Evolutionary conservation across 1,140 invertebrate genomes (phyloP).

Genomic region (Gerris buenoi): DNA sequence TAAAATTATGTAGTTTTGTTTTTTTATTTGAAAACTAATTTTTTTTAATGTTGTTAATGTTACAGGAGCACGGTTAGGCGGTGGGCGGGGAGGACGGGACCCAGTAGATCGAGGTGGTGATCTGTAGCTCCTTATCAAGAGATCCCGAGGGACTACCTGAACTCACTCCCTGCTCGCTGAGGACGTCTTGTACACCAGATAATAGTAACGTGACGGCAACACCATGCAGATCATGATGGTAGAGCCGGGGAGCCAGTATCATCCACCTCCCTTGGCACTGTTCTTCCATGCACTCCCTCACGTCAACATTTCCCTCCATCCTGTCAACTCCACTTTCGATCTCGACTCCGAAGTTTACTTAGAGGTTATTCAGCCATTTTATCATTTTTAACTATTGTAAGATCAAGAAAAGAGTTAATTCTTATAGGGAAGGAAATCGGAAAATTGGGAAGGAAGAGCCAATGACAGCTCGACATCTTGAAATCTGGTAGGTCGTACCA

Average conservation of each 20-base stretch:
- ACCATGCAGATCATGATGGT: slow-evolving; percentile 4
- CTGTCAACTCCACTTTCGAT: slow-evolving; percentile 79
- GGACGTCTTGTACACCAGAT: not conserved
- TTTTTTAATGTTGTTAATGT: no score
- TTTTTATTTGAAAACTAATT: no score
- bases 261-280: slow-evolving; percentile 61
- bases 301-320: slow-evolving; percentile 71
- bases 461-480: no score
- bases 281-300: slow-evolving; percentile 74
- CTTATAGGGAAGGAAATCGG: no score
- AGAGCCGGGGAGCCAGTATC: slow-evolving; percentile 39
- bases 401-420: no score
- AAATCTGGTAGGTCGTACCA: no score
- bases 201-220: no score
- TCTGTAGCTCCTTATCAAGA: not conserved
- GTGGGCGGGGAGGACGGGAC: not conserved
- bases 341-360: slow-evolving; percentile 74
- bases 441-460: no score
- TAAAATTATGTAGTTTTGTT: no score
- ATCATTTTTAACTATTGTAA: no score
- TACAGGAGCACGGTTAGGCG: not conserved
- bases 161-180: not conserved
- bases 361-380: slow-evolving; percentile 48
- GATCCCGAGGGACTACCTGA: no score
- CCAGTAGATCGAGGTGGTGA: not conserved